These are phyloP conservation scores for Microdon myrmicae DNA, from an alignment of 2,888 invertebrate species.

Conservation along the genomic window DNA sequence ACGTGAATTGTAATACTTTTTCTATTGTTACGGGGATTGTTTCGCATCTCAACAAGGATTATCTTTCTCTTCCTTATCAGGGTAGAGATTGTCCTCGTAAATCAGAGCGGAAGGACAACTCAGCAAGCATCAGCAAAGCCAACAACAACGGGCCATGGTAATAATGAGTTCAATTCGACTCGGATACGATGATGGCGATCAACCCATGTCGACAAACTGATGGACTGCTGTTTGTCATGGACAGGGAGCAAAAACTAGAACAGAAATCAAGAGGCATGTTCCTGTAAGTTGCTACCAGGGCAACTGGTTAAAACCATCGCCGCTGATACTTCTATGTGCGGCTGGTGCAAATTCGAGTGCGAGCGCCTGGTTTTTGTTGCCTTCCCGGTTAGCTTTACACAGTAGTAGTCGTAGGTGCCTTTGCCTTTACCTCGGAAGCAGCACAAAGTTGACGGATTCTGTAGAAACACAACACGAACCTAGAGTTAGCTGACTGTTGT, in stretches of 20 bases:
- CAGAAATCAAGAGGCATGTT: constrained; percentile 44
- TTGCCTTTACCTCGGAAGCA: neutral
- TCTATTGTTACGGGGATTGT: constrained; percentile 23
- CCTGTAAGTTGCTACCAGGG: constrained; percentile 22
- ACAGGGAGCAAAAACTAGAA: constrained; percentile 38
- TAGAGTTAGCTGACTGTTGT: constrained; percentile 6
- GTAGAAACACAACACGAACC: constrained; percentile 37
- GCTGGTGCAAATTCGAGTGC: too few relatives aligned
- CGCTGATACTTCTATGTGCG: too few relatives aligned
- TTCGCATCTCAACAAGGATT: constrained; percentile 51
- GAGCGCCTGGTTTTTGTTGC: constrained; percentile 6
- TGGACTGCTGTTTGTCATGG: constrained; percentile 17
- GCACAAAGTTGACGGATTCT: constrained; percentile 38
- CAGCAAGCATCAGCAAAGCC: constrained; percentile 2
- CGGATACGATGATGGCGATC: constrained; percentile 19
- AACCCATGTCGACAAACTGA: constrained; percentile 18
- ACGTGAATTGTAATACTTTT: constrained; percentile 32
- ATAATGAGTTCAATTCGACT: constrained; percentile 39
- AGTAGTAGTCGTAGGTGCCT: constrained; percentile 15
- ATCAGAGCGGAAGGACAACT: neutral
- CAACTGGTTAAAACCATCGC: too few relatives aligned
- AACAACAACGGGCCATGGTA: constrained; percentile 35
- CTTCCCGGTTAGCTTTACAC: constrained; percentile 13
- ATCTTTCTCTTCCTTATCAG: constrained; percentile 51
- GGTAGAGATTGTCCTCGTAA: too few relatives aligned